phyloP scores from a whole-genome alignment of 1,140 invertebrate genomes.

The Diorhabda elongata region DNA sequence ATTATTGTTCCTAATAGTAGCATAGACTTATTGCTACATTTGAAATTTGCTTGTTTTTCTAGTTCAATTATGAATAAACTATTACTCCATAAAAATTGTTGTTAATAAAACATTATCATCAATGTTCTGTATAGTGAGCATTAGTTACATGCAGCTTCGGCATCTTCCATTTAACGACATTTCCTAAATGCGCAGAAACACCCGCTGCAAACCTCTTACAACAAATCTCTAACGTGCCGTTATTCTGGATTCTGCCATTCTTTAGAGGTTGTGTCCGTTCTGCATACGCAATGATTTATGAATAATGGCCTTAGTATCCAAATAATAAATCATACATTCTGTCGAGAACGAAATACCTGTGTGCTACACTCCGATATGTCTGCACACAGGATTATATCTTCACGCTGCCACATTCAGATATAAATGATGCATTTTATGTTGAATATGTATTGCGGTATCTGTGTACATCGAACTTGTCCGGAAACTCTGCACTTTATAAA shows the following conservation, averaged over 20 bases:
- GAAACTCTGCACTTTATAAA: background rate
- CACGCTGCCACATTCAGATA: slow-evolving; percentile 4
- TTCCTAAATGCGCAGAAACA: too few relatives aligned
- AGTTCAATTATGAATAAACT: too few relatives aligned
- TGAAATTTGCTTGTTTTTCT: too few relatives aligned
- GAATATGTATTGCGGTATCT: background rate
- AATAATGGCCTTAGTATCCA: slow-evolving; percentile 6
- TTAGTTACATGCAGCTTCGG: too few relatives aligned
- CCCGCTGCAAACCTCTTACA: too few relatives aligned
- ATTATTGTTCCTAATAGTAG: too few relatives aligned
- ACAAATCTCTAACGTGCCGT: too few relatives aligned
- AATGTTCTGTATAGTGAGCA: too few relatives aligned
- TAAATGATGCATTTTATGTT: slow-evolving; percentile 9
- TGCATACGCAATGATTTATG: slow-evolving; percentile 4
- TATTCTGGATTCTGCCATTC: background rate
- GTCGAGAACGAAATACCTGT: background rate
- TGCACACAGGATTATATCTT: slow-evolving; percentile 4
- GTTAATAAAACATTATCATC: too few relatives aligned
- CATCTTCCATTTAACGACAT: too few relatives aligned
- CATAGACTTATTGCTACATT: too few relatives aligned
- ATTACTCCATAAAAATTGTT: too few relatives aligned
- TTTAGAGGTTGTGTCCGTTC: background rate
- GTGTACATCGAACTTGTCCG: background rate
- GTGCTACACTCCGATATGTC: background rate
- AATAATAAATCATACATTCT: slow-evolving; percentile 12